Base-by-base conservation (phyloP, 2,797 vertebrate species). In the Nannoperca obscura region DNA sequence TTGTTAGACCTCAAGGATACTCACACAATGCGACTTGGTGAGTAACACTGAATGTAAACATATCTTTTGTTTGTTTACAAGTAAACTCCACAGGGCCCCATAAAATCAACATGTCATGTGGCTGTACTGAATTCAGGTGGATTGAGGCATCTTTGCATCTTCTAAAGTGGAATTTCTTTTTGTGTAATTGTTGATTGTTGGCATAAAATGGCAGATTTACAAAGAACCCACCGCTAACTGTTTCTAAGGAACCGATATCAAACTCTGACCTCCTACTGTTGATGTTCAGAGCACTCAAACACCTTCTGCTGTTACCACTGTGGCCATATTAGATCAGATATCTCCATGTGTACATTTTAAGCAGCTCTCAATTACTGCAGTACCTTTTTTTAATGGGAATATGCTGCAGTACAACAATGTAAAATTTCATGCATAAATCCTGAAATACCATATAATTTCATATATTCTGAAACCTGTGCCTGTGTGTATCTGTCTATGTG, bases 71-170 rank as follows among this genome's bases (percentile, higher is more conserved):
- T 49, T 34, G 62, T 14, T 55, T 68, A 24, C 46, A 22, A 32
- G 53, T 19, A 32, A 32, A 32, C 32, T 65, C 20, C 44, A 34
- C 44, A 7, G 5, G 49, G 5, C 15, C 7, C 3, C 14, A 38
- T 65, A 24, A 47, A 60, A 65, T 59, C 30, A 65, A 60, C 53
- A 22, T 61, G 8, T 24, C 32, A 61, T 62, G 24, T 22, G 15
- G 42, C 47, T 55, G 5, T 5, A 13, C 47, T 53, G 20, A n/a
- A 34, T 30, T 59, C 54, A 22, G 5, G 4, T 36, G 42, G 7
- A 36, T 0, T 52, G 38, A 47, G 7, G 15, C 36, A 22, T 30
- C 8, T 40, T 14, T 52, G 15, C n/a, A 0, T 50, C 46, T 7
- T 44, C 10, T 11, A 24, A 24, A 50, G 32, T 27, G 7, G 3